Evolutionary conservation across 2,113 vertebrate genomes (phyloP).

Genomic region (Mormoops blainvillei): DNA sequence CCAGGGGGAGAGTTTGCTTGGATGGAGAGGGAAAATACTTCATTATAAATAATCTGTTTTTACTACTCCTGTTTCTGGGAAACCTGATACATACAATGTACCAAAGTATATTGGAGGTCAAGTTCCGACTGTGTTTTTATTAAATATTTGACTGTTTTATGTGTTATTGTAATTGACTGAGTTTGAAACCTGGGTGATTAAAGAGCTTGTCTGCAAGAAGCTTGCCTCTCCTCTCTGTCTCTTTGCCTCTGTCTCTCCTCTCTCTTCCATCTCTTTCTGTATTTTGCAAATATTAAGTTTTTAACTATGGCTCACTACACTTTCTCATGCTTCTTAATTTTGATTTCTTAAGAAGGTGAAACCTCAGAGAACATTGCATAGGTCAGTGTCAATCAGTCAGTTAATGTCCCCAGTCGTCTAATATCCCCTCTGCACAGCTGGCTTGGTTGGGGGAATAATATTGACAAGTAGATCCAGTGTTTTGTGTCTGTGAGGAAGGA

Average conservation of each 20-base stretch:
- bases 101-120: constrained; percentile 48
- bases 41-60: constrained; percentile 66
- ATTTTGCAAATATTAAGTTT: constrained; percentile 23
- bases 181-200: constrained; percentile 44
- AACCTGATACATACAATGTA: constrained; percentile 56
- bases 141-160: constrained; percentile 70
- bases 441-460: not conserved
- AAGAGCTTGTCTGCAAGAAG: constrained; percentile 35
- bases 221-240: not conserved
- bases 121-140: constrained; percentile 62
- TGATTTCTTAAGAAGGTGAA: constrained; percentile 1
- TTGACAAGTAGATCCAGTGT: not conserved
- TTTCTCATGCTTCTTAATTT: constrained; percentile 1
- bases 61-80: constrained; percentile 62
- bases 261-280: not conserved
- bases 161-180: constrained; percentile 44
- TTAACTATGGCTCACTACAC: not conserved
- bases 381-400: not conserved
- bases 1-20: constrained; percentile 53
- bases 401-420: not conserved
- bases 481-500: not conserved
- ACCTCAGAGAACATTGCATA: not conserved
- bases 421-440: not conserved
- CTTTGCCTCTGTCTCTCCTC: not conserved
- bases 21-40: constrained; percentile 41